Percentiles rank a stretch among this genome's conserved stretches.
Evolutionary conservation across 53 echinoderm and acorn worm genomes (phyloP).

Genomic region (Holothuria scabra): DNA sequence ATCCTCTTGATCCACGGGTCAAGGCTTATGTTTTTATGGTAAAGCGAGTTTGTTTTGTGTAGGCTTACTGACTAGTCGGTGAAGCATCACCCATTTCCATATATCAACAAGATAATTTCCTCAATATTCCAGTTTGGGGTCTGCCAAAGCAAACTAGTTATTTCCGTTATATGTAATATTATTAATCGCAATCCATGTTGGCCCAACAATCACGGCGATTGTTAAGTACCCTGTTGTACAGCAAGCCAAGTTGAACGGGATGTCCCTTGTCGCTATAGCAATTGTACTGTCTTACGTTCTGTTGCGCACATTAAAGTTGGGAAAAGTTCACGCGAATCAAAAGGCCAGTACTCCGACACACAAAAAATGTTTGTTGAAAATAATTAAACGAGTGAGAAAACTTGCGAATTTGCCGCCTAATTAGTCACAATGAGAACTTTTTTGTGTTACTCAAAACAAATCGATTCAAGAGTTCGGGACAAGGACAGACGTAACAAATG

Average conservation of each 20-base stretch:
- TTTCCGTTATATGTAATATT: slow-evolving; percentile 20
- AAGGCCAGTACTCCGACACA: too few relatives aligned
- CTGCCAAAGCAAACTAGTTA: slow-evolving; percentile 1
- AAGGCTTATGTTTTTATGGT: slow-evolving; percentile 22
- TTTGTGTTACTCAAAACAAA: too few relatives aligned
- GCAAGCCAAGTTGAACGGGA: slow-evolving; percentile 14
- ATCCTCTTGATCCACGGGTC: slow-evolving; percentile 12
- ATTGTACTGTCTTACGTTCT: too few relatives aligned
- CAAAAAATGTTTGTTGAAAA: too few relatives aligned
- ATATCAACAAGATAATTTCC: slow-evolving; percentile 23
- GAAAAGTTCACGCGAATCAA: too few relatives aligned
- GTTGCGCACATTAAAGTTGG: too few relatives aligned
- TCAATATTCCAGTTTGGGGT: background rate
- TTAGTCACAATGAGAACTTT: too few relatives aligned
- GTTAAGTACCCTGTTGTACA: background rate
- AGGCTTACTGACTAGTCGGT: slow-evolving; percentile 23
- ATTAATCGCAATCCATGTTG: slow-evolving; percentile 24
- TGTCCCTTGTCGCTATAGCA: background rate
- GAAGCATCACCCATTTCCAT: slow-evolving; percentile 32
- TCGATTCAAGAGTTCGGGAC: too few relatives aligned
- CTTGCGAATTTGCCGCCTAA: too few relatives aligned
- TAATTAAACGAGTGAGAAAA: too few relatives aligned
- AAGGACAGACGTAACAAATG: too few relatives aligned
- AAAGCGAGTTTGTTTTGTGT: slow-evolving; percentile 18
- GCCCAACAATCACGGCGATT: background rate